Evolutionary conservation across 1,140 invertebrate species (phyloP), one percentile per base, ranked within the genome.

Genomic region (Temnothorax nylanderi): DNA sequence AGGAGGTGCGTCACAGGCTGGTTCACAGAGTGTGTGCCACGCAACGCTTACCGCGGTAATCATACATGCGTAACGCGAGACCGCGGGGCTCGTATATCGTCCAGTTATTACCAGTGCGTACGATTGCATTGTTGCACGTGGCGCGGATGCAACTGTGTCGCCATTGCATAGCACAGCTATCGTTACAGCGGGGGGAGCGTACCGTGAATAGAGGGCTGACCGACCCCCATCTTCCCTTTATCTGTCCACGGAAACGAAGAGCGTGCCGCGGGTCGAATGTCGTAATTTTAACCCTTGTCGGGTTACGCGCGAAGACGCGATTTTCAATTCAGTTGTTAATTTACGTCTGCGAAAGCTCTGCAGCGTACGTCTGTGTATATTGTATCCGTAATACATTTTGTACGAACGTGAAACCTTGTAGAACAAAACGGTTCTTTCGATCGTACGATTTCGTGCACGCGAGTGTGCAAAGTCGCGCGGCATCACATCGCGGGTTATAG

Each of bases 51-150:
- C 86, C 86, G 77, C 56, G 54, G 64, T 85, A 87, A 91, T 91
- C 85, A 85, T 86, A 90, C 67, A 69, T 81, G 78, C 90, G 87
- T 91, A 91, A 91, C 87, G 77, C 78, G 74, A 87, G 62, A 87
- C 69, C 32, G 67, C 26, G 37, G 26, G 58, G 41, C 84, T 85
- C 84, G 76, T 89, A 88, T 85, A 87, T 90, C 86, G 51, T 84
- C 60, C 49, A 72, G 90, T 91, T 91, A 91, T 89, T 89, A 91
- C 86, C 87, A 64, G 51, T 58, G 47, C 75, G 60, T 65, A 72
- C 82, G 82, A 78, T 78, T 85, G 82, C 62, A 77, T 78, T 76
- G 72, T 72, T 72, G 44, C 74, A 71, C 49, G 49, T 74, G 54
- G 69, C 58, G 69, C 80, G 80, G 80, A 84, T 75, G 80, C 80